Evolutionary conservation across 2,797 vertebrate genomes (phyloP).

Genomic region (Leptodactylus fallax): DNA sequence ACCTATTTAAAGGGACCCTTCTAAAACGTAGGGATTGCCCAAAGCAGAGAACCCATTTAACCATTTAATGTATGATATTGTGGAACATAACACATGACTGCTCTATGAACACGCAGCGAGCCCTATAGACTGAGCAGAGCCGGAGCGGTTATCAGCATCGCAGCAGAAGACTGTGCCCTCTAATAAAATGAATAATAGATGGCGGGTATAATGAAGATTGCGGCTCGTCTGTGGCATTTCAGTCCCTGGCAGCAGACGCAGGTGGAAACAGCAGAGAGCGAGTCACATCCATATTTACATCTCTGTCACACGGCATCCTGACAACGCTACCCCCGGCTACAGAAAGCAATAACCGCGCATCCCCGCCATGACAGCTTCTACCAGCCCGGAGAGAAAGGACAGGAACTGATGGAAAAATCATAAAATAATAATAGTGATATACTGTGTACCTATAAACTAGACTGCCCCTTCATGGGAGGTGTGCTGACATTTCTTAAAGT

Average conservation of each 20-base stretch:
- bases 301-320: slow-evolving; percentile 7
- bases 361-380: background rate
- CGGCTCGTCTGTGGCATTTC: slow-evolving; percentile 32
- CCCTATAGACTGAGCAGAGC: background rate
- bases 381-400: background rate
- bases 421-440: background rate
- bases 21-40: background rate
- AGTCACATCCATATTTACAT: slow-evolving; percentile 22
- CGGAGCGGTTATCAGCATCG: slow-evolving; percentile 18
- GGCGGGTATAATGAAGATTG: slow-evolving; percentile 42
- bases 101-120: background rate
- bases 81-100: background rate
- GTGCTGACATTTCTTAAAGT: background rate
- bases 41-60: background rate
- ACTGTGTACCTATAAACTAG: too few relatives aligned
- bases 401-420: background rate
- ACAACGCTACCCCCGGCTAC: background rate
- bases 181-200: slow-evolving; percentile 56
- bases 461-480: too few relatives aligned
- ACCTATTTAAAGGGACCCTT: too few relatives aligned
- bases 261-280: slow-evolving; percentile 21
- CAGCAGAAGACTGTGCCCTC: slow-evolving; percentile 15
- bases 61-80: too few relatives aligned
- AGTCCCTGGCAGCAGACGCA: slow-evolving; percentile 3
- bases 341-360: background rate